phyloP scores from a whole-genome alignment of 2,797 vertebrate species.

The Melanotaenia maccullochi region DNA sequence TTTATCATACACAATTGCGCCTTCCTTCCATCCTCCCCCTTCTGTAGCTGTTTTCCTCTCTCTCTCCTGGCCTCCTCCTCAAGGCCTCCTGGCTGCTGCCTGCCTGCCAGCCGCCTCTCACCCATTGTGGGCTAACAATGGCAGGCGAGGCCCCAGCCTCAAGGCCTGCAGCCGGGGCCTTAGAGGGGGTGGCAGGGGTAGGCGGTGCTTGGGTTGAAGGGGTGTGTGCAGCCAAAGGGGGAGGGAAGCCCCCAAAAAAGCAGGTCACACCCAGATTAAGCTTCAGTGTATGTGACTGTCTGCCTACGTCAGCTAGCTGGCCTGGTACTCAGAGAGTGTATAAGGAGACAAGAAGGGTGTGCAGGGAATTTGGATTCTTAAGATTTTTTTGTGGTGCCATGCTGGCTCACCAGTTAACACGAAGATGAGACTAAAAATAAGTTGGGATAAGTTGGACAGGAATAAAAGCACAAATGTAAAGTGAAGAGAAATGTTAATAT shows the following conservation, averaged over 20 bases:
- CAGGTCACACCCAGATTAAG: conserved; percentile 85
- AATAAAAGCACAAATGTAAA: conserved; percentile 32
- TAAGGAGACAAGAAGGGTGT: not conserved
- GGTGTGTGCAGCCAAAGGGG: conserved; percentile 56
- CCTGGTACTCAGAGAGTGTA: conserved; percentile 13
- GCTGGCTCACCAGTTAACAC: conserved; percentile 35
- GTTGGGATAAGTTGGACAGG: conserved; percentile 6
- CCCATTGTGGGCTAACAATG: conserved; percentile 84
- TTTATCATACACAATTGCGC: conserved; percentile 21
- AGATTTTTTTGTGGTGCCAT: conserved; percentile 37
- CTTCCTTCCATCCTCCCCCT: conserved; percentile 14
- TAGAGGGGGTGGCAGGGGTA: conserved; percentile 40
- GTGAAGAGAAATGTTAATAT: conserved; percentile 10
- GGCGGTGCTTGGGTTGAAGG: conserved; percentile 38
- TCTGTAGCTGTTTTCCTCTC: conserved; percentile 18
- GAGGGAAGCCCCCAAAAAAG: conserved; percentile 71
- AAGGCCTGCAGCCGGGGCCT: conserved; percentile 70
- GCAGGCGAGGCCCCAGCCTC: conserved; percentile 84
- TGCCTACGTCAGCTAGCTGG: conserved; percentile 66
- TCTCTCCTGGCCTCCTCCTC: conserved; percentile 50
- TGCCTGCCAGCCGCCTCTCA: conserved; percentile 75
- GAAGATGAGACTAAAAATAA: conserved; percentile 1
- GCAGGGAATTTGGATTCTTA: conserved; percentile 22
- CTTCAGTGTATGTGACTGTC: conserved; percentile 67
- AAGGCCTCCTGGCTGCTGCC: conserved; percentile 81